phyloP scores from a whole-genome alignment of 1,140 invertebrate species.

The Aphelenchoides fujianensis region DNA sequence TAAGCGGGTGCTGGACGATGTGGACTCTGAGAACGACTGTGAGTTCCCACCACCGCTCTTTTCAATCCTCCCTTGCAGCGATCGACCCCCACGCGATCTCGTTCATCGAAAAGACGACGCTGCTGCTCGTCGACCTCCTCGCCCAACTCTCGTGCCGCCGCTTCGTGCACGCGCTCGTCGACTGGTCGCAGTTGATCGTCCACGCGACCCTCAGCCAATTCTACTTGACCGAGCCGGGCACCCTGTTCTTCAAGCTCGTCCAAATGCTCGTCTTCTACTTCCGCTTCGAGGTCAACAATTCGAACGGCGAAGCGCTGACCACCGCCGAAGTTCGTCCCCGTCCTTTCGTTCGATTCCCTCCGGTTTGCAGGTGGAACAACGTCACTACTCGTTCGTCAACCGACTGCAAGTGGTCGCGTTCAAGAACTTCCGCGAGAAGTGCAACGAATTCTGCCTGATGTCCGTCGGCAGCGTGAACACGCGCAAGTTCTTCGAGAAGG shows the following conservation, averaged over 20 bases:
- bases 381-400: conserved; percentile 68
- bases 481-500: conserved; percentile 76
- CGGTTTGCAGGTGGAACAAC: conserved; percentile 84
- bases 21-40: conserved; percentile 63
- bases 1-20: conserved; percentile 75
- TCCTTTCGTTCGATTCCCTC: neutral
- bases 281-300: conserved; percentile 94
- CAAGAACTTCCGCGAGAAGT: conserved; percentile 72
- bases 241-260: conserved; percentile 78
- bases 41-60: neutral
- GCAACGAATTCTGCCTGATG: conserved; percentile 78
- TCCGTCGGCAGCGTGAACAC: conserved; percentile 92
- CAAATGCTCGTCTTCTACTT: conserved; percentile 95
- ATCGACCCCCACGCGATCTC: conserved; percentile 69
- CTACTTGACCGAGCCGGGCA: conserved; percentile 72
- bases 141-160: conserved; percentile 82
- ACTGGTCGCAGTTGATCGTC: conserved; percentile 89
- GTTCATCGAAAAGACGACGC: conserved; percentile 92
- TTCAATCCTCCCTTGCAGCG: conserved; percentile 34
- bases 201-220: conserved; percentile 74
- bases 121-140: conserved; percentile 92
- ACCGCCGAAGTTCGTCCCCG: conserved; percentile 70
- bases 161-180: conserved; percentile 92
- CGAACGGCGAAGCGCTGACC: conserved; percentile 86
- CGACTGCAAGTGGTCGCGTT: conserved; percentile 80